Conservation (phyloP, 2,888 invertebrate genomes). For the Balanococcus diminutus region DNA sequence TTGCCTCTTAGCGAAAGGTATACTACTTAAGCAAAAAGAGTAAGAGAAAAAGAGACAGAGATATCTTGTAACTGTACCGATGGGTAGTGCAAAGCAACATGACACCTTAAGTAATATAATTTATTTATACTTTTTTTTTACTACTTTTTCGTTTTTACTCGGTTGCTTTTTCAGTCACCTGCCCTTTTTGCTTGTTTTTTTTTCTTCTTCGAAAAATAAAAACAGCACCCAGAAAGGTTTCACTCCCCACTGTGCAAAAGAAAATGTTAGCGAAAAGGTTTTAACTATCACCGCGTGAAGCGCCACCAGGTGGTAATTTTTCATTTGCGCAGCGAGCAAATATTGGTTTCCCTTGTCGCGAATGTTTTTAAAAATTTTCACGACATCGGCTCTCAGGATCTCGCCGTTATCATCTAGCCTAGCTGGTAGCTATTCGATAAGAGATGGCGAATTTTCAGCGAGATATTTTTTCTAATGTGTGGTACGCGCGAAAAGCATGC, state of each 20-base stretch:
- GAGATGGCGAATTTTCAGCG: constrained; percentile 1
- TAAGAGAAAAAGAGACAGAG: constrained; percentile 41
- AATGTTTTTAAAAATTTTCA: constrained; percentile 34
- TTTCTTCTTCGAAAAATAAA: constrained; percentile 31
- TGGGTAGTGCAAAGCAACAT: constrained; percentile 53
- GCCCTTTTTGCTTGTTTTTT: constrained; percentile 21
- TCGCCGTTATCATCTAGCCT: constrained; percentile 16
- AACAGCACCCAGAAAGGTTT: background rate
- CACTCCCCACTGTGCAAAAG: background rate
- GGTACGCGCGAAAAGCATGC: constrained; percentile 17
- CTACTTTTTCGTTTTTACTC: constrained; percentile 44
- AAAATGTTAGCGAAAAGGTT: constrained; percentile 37
- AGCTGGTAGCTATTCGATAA: background rate
- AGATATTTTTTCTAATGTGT: constrained; percentile 8
- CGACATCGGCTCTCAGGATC: background rate
- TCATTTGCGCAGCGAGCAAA: constrained; percentile 54
- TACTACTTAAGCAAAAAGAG: constrained; percentile 43
- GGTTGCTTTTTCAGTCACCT: constrained; percentile 46
- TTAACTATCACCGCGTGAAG: constrained; percentile 49
- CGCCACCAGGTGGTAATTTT: constrained; percentile 54
- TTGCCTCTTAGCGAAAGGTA: constrained; percentile 51
- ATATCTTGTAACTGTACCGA: constrained; percentile 50
- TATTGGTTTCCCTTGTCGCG: constrained; percentile 54
- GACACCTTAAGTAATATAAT: constrained; percentile 55
- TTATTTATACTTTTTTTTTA: constrained; percentile 49